phyloP scores from a whole-genome alignment of 2,797 vertebrate genomes.

The Coreius guichenoti region DNA sequence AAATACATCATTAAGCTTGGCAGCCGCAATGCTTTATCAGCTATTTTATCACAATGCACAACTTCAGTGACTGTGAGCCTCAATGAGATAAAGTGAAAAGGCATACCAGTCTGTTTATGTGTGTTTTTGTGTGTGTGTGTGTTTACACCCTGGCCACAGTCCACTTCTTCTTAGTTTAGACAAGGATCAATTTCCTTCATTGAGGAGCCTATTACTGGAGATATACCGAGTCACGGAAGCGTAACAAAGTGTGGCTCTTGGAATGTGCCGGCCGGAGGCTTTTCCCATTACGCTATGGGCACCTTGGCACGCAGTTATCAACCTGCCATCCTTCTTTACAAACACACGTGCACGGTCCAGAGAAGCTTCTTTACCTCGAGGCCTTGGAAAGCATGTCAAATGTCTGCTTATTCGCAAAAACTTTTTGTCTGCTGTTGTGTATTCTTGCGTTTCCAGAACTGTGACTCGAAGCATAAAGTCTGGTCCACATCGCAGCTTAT shows the following conservation, averaged over 20 bases:
- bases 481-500: not conserved
- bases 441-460: conserved; percentile 16
- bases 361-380: conserved; percentile 17
- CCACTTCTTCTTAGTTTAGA: conserved; percentile 44
- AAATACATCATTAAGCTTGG: conserved; percentile 28
- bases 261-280: conserved; percentile 26
- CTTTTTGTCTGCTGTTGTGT: conserved; percentile 15
- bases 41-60: conserved; percentile 43
- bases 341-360: not conserved
- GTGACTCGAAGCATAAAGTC: conserved; percentile 13
- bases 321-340: conserved; percentile 36
- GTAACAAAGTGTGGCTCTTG: conserved; percentile 27
- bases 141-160: conserved; percentile 35
- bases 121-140: conserved; percentile 32
- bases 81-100: conserved; percentile 26
- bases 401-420: conserved; percentile 5
- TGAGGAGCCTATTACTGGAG: conserved; percentile 48
- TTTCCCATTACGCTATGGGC: conserved; percentile 34
- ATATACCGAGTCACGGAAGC: conserved; percentile 41
- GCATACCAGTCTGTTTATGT: conserved; percentile 8
- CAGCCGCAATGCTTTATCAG: conserved; percentile 15
- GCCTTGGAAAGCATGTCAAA: conserved; percentile 36
- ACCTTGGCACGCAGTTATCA: conserved; percentile 38
- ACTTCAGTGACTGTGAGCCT: conserved; percentile 10
- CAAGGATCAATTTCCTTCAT: conserved; percentile 53